phyloP scores from a whole-genome alignment of 2,888 invertebrate genomes.

The Aradus depressus region DNA sequence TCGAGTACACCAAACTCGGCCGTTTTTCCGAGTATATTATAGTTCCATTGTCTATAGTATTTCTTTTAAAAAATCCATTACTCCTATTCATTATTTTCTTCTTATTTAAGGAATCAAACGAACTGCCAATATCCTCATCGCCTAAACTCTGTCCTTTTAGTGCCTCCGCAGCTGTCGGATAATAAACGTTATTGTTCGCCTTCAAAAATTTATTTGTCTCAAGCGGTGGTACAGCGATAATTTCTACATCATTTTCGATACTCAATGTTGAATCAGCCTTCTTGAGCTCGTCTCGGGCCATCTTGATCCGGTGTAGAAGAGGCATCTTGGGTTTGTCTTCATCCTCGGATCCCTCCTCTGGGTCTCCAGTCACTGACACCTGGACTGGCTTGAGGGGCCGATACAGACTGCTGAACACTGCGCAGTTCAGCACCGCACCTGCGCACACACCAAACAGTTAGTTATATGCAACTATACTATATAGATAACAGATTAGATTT shows the following conservation, averaged over 20 bases:
- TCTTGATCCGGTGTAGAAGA: conserved; percentile 38
- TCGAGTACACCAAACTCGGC: conserved; percentile 12
- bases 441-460: too few species aligned
- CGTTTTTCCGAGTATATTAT: conserved; percentile 18
- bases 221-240: conserved; percentile 34
- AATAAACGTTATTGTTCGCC: conserved; percentile 56
- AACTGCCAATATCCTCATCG: conserved; percentile 30
- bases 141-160: conserved; percentile 39
- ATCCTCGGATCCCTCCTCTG: conserved; percentile 29
- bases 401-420: conserved; percentile 67
- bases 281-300: conserved; percentile 34
- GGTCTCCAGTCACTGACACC: conserved; percentile 24
- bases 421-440: conserved; percentile 64
- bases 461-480: too few species aligned
- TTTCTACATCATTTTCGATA: conserved; percentile 30
- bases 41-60: conserved; percentile 3
- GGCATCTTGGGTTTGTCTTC: conserved; percentile 33
- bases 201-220: conserved; percentile 39
- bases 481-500: too few species aligned
- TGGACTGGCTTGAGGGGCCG: conserved; percentile 62
- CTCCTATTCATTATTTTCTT: not conserved
- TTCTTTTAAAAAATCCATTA: not conserved
- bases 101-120: conserved; percentile 26
- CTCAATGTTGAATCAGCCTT: conserved; percentile 28
- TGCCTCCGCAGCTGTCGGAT: conserved; percentile 67